phyloP scores from a whole-genome alignment of 2,797 vertebrate genomes.

The Halcyon badia region DNA sequence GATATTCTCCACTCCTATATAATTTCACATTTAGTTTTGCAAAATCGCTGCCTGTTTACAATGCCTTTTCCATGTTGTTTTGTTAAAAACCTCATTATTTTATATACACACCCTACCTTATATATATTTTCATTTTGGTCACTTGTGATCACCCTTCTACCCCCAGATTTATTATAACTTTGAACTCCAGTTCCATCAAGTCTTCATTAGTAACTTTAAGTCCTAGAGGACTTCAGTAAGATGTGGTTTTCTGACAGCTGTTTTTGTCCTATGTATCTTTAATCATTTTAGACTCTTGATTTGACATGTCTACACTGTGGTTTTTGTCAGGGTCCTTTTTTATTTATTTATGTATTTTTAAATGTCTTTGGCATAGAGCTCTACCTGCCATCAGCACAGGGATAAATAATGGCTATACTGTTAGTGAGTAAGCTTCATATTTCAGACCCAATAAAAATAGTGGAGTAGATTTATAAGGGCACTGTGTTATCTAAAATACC shows the following conservation, averaged over 20 bases:
- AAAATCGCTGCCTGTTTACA: neutral
- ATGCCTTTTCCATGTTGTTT: neutral
- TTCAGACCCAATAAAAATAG: neutral
- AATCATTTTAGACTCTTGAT: neutral
- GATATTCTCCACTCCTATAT: neutral
- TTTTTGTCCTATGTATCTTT: neutral
- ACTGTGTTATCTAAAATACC: conserved; percentile 16
- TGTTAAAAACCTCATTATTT: neutral
- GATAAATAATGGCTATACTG: neutral
- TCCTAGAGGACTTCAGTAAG: neutral
- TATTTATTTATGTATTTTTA: neutral
- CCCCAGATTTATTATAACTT: neutral
- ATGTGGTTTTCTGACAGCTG: neutral
- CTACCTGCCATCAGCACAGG: neutral
- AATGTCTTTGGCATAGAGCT: neutral
- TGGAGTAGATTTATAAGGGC: conserved; percentile 26
- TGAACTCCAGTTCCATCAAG: neutral
- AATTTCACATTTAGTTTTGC: neutral
- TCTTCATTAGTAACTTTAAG: neutral
- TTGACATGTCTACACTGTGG: neutral
- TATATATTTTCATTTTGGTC: neutral
- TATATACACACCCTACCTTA: neutral
- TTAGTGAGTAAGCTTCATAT: neutral
- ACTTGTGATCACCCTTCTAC: neutral
- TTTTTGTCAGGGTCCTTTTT: neutral